Percentiles rank a stretch among this genome's conserved stretches.
These are phyloP conservation scores for Neolamprologus tretocephalus DNA, from an alignment of 2,113 vertebrate species.

Conservation along the genomic window DNA sequence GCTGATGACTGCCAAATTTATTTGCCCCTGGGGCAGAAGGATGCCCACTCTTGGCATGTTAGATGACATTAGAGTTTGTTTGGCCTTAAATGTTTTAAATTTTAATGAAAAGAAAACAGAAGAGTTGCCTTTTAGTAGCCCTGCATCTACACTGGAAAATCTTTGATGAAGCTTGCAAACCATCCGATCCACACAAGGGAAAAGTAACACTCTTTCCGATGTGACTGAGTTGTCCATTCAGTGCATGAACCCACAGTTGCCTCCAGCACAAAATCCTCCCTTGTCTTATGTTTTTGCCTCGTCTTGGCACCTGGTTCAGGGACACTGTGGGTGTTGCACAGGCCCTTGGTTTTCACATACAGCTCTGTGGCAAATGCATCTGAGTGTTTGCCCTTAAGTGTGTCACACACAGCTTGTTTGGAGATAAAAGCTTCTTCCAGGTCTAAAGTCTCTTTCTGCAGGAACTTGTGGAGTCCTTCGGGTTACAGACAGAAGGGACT, in stretches of 20 bases:
- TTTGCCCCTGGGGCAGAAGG: not conserved
- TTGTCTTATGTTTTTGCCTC: not conserved
- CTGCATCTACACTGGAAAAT: not conserved
- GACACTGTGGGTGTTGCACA: not conserved
- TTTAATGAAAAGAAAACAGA: fast-evolving
- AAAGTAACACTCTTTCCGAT: not conserved
- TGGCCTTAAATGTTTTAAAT: not conserved
- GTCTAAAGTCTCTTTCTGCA: not conserved
- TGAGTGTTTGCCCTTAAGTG: not conserved
- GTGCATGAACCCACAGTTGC: not conserved
- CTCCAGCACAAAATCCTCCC: not conserved
- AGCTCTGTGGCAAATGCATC: too few species aligned
- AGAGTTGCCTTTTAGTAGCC: not conserved
- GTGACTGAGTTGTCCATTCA: not conserved
- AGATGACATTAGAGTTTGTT: not conserved
- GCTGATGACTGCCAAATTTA: not conserved
- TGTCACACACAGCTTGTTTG: not conserved
- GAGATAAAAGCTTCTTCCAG: not conserved
- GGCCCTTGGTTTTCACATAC: not conserved
- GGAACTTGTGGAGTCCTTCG: not conserved
- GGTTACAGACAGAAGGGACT: not conserved
- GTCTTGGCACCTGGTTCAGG: not conserved
- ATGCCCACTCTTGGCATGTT: not conserved
- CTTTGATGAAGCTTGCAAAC: fast-evolving
- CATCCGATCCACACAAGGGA: not conserved